Conservation (phyloP, 2,113 vertebrate species). For the Plectropomus leopardus region DNA sequence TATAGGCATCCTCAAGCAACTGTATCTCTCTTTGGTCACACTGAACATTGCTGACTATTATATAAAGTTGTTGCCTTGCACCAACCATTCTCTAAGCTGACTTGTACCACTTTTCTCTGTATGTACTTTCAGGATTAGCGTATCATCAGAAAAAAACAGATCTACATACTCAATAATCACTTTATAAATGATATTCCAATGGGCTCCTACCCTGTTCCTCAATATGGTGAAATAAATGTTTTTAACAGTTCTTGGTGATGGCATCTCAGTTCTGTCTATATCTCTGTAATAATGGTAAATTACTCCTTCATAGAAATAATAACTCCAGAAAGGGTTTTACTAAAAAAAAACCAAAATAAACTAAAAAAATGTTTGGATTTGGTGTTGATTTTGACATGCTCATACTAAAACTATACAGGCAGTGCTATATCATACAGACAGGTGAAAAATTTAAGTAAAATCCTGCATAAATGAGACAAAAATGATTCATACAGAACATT, state of each 20-base stretch:
- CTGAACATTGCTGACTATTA: conserved; percentile 8
- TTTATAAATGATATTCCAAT: neutral
- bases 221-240: neutral
- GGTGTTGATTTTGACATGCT: neutral
- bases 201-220: neutral
- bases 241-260: too few species aligned
- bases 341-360: too few species aligned
- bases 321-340: too few species aligned
- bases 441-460: neutral
- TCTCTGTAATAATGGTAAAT: too few species aligned
- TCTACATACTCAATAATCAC: neutral
- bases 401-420: neutral
- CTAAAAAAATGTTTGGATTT: too few species aligned
- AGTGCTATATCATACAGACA: neutral
- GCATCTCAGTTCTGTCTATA: too few species aligned
- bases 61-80: conserved; percentile 3
- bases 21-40: conserved; percentile 36
- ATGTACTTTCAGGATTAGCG: neutral
- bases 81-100: conserved; percentile 4
- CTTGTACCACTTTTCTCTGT: neutral
- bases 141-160: neutral
- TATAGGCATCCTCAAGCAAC: conserved; percentile 26
- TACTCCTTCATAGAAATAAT: too few species aligned
- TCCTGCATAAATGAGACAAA: neutral
- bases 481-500: neutral